Evolutionary conservation across 2,113 vertebrate species (phyloP).

Genomic region (human): GRCh38 chr3:152340501-152341000

Average conservation of each 20-base stretch:
- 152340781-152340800: conserved; percentile 88
- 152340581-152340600: conserved; percentile 86
- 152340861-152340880: not conserved
- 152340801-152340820: conserved; percentile 82
- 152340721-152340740: conserved; percentile 86
- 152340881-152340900: not conserved
- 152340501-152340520: conserved; percentile 33
- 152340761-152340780: conserved; percentile 88
- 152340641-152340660: not conserved
- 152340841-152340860: not conserved
- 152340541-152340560: conserved; percentile 61
- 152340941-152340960: not conserved
- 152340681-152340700: conserved; percentile 51
- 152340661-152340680: not conserved
- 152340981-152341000: no score
- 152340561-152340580: conserved; percentile 87
- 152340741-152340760: conserved; percentile 91
- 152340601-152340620: conserved; percentile 92
- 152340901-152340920: not conserved
- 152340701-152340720: conserved; percentile 92
- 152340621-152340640: not conserved
- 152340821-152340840: not conserved
- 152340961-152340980: not conserved
- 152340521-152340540: not conserved
- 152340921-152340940: not conserved